These are phyloP conservation scores for Cetonia aurata DNA, from an alignment of 2,888 invertebrate species.

Conservation along the genomic window DNA sequence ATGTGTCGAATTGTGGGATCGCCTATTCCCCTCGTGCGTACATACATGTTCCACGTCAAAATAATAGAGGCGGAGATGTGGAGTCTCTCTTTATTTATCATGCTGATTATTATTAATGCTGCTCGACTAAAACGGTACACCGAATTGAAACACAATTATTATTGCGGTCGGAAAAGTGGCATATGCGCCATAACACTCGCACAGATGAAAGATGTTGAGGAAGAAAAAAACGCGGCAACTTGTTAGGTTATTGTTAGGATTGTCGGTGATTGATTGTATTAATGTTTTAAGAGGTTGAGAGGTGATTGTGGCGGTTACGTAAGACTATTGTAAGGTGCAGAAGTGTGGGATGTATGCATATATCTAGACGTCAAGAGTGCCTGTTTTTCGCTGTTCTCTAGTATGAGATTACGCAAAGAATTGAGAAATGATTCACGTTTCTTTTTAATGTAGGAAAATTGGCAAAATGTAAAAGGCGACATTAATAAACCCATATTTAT, in stretches of 20 bases:
- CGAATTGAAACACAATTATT: constrained; percentile 1
- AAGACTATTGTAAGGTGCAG: neutral
- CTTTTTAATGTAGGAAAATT: too few species aligned
- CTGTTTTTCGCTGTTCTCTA: too few species aligned
- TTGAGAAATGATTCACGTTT: too few species aligned
- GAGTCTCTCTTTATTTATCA: neutral
- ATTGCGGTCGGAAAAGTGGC: neutral
- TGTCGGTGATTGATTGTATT: constrained; percentile 1
- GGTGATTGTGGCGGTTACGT: neutral
- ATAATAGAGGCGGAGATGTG: neutral
- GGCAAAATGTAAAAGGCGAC: too few species aligned
- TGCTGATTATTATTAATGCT: constrained; percentile 4
- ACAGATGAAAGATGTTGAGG: neutral
- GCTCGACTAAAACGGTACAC: constrained; percentile 6
- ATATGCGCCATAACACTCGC: neutral
- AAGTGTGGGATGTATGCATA: neutral
- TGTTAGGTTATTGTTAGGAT: constrained; percentile 2
- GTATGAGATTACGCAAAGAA: too few species aligned
- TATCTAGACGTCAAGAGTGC: too few species aligned
- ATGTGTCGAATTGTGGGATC: neutral
- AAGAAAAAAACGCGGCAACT: neutral
- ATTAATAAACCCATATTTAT: too few species aligned
- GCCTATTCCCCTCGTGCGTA: neutral
- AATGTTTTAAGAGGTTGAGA: neutral
- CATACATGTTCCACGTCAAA: neutral